A percentile compares a stretch with the other conserved stretches of the same genome.
These are phyloP conservation scores for Liopterus haemorrhoidalis DNA, from an alignment of 2,888 invertebrate genomes.

Conservation along the genomic window DNA sequence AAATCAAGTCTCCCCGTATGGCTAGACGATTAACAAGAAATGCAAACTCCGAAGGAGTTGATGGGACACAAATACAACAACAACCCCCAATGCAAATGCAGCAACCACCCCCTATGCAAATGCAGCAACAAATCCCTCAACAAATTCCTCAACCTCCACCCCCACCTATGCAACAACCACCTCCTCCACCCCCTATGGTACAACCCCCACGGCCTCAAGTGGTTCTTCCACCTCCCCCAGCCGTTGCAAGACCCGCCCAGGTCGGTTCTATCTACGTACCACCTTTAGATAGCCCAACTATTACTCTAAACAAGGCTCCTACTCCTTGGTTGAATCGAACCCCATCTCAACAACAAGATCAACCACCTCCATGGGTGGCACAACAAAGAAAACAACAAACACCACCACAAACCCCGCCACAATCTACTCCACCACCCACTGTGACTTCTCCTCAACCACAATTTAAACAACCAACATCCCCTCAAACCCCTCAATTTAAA, in stretches of 20 bases:
- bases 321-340: conserved; percentile 53
- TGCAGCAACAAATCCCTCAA: conserved; percentile 38
- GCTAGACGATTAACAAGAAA: conserved; percentile 69
- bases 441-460: conserved; percentile 42
- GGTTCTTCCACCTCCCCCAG: conserved; percentile 11
- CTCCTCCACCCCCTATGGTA: conserved; percentile 15
- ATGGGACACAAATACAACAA: conserved; percentile 35
- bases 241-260: conserved; percentile 34
- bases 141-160: conserved; percentile 32
- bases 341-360: conserved; percentile 43
- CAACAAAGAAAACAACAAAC: conserved; percentile 37
- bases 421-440: conserved; percentile 39
- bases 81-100: conserved; percentile 11
- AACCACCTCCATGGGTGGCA: conserved; percentile 49
- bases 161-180: conserved; percentile 12
- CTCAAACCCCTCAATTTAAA: conserved; percentile 10
- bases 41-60: conserved; percentile 64
- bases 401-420: conserved; percentile 42
- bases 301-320: conserved; percentile 52
- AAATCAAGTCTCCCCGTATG: conserved; percentile 87
- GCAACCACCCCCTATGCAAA: conserved; percentile 29
- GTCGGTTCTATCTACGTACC: conserved; percentile 25
- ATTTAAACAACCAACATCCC: not conserved
- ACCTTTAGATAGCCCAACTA: conserved; percentile 32
- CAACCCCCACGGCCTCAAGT: too few relatives aligned